Conservation (phyloP, 2,113 vertebrate genomes). For the Ia io region DNA sequence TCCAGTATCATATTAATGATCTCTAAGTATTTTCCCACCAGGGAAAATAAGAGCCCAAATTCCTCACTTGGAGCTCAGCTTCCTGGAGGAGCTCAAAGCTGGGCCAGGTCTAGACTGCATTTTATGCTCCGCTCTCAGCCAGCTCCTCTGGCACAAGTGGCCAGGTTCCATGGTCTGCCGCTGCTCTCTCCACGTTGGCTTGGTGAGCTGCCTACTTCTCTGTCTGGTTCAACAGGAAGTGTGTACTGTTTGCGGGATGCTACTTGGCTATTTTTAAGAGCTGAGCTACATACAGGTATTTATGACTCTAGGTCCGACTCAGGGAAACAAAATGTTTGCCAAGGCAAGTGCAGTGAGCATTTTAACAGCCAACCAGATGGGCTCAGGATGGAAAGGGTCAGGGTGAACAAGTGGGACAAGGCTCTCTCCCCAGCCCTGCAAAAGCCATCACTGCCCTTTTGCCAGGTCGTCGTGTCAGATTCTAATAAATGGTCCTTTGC, state of each 20-base stretch:
- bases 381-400: constrained; percentile 61
- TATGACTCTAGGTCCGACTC: constrained; percentile 72
- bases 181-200: background rate
- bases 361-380: constrained; percentile 80
- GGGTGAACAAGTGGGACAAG: constrained; percentile 64
- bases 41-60: constrained; percentile 65
- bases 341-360: background rate
- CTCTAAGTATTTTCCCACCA: constrained; percentile 71
- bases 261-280: constrained; percentile 80
- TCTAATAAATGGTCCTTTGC: constrained; percentile 62
- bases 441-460: constrained; percentile 65
- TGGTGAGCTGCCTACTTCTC: background rate
- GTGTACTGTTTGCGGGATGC: constrained; percentile 71
- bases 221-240: constrained; percentile 71
- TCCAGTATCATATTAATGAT: constrained; percentile 50
- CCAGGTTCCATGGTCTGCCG: background rate
- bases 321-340: constrained; percentile 66
- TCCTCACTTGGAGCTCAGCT: constrained; percentile 48
- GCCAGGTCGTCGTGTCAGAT: background rate
- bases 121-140: constrained; percentile 43
- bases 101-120: constrained; percentile 64
- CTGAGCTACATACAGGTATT: constrained; percentile 78
- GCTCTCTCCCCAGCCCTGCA: constrained; percentile 47
- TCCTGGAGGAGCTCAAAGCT: constrained; percentile 64
- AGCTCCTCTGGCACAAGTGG: constrained; percentile 50